Base-by-base conservation (phyloP, 1,140 invertebrate genomes). In the Lucilia sericata region DNA sequence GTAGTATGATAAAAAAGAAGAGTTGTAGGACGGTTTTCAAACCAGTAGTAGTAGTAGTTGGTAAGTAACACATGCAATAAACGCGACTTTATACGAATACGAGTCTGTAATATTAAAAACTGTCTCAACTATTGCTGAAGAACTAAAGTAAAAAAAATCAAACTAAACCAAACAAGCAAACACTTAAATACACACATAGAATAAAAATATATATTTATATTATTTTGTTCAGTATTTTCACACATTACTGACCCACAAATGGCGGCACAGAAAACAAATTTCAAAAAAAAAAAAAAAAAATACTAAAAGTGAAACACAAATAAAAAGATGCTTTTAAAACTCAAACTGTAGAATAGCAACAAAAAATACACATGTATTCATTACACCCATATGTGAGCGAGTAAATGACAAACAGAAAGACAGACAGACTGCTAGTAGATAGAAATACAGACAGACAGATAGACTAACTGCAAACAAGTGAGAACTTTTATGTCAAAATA, bases 171-270 rank as follows among this genome's bases (percentile, higher is more conserved):
- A 19, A 82, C 49, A 82, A 19, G 55, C 49, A 82, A 21, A 60
- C n/a, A 36, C 13, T 34, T 0, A 76, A 9, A 47, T 21, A 51
- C 17, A 51, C 10, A 14, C 30, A 78, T 25, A 34, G 3, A n/a
- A 13, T 25, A 12, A 49, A 47, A 10, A n/a, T 42, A 42, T 0
- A 42, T 3, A 42, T 42, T 42, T 42, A 8, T 42, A 8, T 42
- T 42, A 42, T 42, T 42, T 36, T 47, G 4, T 81, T 42, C 19
- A 42, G 19, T 51, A 51, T 83, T 80, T 82, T 84, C 75, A 84
- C 83, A 84, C 51, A 84, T 84, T 84, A 84, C 83, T 84, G 83
- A 84, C 83, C 83, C 83, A 84, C 83, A 84, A 84, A 80, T 80
- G 42, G 76, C 76, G 76, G 76, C 76, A 80, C 21, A 80, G 76